Conservation (phyloP, 2,797 vertebrate species). For the Synanceia verrucosa region DNA sequence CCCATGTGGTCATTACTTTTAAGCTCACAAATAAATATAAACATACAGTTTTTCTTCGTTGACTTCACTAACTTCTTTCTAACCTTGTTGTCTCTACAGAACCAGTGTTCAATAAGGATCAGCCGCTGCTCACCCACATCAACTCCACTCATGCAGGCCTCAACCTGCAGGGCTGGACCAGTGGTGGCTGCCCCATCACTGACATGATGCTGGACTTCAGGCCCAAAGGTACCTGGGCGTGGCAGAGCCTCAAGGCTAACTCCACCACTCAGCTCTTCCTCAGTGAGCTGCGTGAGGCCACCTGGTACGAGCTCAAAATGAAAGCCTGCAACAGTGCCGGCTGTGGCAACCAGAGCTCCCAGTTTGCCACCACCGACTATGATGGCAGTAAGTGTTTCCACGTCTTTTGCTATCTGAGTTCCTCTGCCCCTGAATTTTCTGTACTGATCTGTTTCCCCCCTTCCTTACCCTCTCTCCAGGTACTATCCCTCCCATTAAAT, state of each 20-base stretch:
- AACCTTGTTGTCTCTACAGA: conserved; percentile 71
- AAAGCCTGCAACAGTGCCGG: conserved; percentile 97
- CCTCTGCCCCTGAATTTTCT: background rate
- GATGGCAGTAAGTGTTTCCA: conserved; percentile 92
- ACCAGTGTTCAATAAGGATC: conserved; percentile 98
- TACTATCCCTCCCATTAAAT: conserved; percentile 98
- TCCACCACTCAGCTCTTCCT: conserved; percentile 92
- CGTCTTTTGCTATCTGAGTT: background rate
- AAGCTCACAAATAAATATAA: background rate
- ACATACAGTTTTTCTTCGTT: background rate
- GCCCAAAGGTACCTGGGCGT: conserved; percentile 96
- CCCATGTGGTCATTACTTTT: background rate
- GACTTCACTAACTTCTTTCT: background rate
- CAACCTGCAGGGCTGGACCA: conserved; percentile 98
- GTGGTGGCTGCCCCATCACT: conserved; percentile 95
- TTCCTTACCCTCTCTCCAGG: conserved; percentile 72
- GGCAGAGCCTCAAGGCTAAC: conserved; percentile 95
- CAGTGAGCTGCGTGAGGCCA: conserved; percentile 94
- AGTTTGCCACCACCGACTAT: conserved; percentile 97
- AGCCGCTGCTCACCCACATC: conserved; percentile 97
- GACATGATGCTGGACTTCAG: conserved; percentile 94
- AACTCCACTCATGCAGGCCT: conserved; percentile 97
- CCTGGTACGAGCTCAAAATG: conserved; percentile 99
- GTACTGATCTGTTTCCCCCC: background rate
- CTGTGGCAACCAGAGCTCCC: conserved; percentile 93